Conservation (phyloP, 2,113 vertebrate genomes). For the Dipodomys merriami region DNA sequence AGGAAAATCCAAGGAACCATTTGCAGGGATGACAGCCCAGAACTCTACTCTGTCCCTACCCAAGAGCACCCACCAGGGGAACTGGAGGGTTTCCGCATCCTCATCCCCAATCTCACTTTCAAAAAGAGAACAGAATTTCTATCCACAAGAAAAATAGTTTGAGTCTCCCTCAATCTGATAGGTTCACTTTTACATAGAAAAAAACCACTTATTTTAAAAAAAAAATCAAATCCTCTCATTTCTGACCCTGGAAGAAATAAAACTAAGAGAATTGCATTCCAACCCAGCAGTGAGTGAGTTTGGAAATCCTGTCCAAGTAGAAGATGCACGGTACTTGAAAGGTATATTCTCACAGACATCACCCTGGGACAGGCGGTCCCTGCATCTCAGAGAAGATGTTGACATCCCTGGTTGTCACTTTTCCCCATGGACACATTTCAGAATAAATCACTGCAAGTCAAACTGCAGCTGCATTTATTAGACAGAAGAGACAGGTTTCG, state of each 20-base stretch:
- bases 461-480: background rate
- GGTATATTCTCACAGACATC: background rate
- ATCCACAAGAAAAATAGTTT: background rate
- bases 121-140: background rate
- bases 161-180: background rate
- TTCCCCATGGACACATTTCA: background rate
- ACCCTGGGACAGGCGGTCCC: background rate
- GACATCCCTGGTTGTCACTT: fast-evolving
- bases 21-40: background rate
- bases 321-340: background rate
- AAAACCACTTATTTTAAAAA: background rate
- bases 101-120: background rate
- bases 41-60: background rate
- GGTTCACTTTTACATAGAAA: background rate
- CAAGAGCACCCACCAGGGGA: background rate
- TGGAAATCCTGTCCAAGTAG: background rate
- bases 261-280: background rate
- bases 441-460: background rate
- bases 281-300: background rate
- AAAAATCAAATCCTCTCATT: background rate
- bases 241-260: background rate
- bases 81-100: background rate
- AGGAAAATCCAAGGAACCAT: background rate
- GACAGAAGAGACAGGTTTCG: background rate
- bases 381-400: background rate